These are phyloP conservation scores for Cantharis flavilabris DNA, from an alignment of 2,888 invertebrate genomes.

Conservation along the genomic window DNA sequence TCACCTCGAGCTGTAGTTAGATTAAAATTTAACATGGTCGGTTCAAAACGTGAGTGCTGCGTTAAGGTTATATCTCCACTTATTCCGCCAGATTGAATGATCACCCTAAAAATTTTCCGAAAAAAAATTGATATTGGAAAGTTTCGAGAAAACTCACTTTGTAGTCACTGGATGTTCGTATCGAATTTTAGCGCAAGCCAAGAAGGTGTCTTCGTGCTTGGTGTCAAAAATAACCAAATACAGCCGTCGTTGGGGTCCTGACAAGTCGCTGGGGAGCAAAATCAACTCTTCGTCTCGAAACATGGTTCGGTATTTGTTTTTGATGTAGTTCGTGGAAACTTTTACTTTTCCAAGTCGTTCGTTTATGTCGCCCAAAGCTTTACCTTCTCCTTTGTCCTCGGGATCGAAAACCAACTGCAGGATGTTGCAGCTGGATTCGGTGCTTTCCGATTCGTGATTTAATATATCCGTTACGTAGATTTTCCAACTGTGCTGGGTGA, in stretches of 20 bases:
- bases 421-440: conserved; percentile 81
- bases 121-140: neutral
- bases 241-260: conserved; percentile 74
- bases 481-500: conserved; percentile 84
- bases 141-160: conserved; percentile 63
- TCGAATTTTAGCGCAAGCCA: conserved; percentile 83
- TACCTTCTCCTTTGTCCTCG: conserved; percentile 65
- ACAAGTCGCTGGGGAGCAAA: conserved; percentile 72
- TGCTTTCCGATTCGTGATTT: conserved; percentile 71
- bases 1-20: conserved; percentile 68
- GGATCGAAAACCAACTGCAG: conserved; percentile 86
- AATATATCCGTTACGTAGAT: conserved; percentile 88
- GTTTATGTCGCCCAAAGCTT: conserved; percentile 81
- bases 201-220: conserved; percentile 73
- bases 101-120: conserved; percentile 59
- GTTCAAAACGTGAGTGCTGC: conserved; percentile 83
- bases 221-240: conserved; percentile 83
- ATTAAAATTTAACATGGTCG: conserved; percentile 78
- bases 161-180: conserved; percentile 67
- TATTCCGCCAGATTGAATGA: conserved; percentile 78
- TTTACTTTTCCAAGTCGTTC: conserved; percentile 75
- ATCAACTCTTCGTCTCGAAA: conserved; percentile 74
- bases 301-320: conserved; percentile 61
- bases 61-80: conserved; percentile 77
- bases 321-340: conserved; percentile 67